These are phyloP conservation scores for Spatula clypeata DNA, from an alignment of 2,797 vertebrate genomes.

Conservation along the genomic window DNA sequence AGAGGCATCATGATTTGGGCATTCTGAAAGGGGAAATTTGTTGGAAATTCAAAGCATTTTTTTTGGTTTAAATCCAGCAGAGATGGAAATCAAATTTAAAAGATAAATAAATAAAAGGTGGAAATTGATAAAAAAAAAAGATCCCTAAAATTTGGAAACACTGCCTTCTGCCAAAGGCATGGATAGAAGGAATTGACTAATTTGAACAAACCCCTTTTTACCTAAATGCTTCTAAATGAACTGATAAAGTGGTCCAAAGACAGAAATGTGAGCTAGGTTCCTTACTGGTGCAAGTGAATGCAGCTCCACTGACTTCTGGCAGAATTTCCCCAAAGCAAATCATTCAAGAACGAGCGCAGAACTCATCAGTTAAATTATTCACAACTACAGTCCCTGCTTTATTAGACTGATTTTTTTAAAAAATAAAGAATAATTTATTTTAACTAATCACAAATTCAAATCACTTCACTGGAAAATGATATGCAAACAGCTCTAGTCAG, in stretches of 20 bases:
- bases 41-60: background rate
- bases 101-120: background rate
- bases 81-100: background rate
- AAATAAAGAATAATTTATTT: background rate
- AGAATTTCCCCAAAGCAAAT: background rate
- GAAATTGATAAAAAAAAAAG: background rate
- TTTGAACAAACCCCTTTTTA: constrained; percentile 10
- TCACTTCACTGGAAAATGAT: background rate
- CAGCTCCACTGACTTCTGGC: constrained; percentile 7
- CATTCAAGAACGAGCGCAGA: constrained; percentile 26
- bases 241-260: background rate
- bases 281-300: background rate
- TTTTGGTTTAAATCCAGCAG: background rate
- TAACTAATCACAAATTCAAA: constrained; percentile 52
- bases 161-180: background rate
- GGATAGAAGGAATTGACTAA: background rate
- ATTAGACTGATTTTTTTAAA: background rate
- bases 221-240: background rate
- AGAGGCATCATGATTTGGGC: background rate
- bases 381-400: constrained; percentile 15
- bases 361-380: background rate
- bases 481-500: constrained; percentile 29
- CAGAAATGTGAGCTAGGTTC: background rate
- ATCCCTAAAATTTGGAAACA: background rate
- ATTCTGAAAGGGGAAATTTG: background rate